These are phyloP conservation scores for Artibeus lituratus DNA, from an alignment of 2,797 vertebrate genomes.

Conservation along the genomic window DNA sequence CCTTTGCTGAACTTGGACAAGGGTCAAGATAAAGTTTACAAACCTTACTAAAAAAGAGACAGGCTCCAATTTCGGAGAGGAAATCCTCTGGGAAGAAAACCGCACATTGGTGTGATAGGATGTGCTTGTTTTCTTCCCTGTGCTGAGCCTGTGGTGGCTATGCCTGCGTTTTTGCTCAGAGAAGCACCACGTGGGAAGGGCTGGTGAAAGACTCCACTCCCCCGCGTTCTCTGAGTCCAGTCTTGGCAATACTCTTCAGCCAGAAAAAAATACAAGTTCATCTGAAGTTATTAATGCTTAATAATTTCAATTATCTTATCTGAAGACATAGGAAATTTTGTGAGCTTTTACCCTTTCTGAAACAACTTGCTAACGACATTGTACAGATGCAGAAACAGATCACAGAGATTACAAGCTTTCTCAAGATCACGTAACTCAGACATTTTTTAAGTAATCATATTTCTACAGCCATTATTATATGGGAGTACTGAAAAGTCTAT, in stretches of 20 bases:
- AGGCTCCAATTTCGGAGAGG: conserved; percentile 39
- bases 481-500: background rate
- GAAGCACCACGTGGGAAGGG: background rate
- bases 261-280: background rate
- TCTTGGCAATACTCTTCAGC: background rate
- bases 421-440: background rate
- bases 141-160: background rate
- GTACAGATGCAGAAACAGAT: background rate
- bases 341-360: background rate
- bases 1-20: background rate
- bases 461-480: background rate
- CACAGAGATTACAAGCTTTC: background rate
- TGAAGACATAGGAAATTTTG: background rate
- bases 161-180: background rate
- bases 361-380: background rate
- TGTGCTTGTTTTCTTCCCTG: background rate
- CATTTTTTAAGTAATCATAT: background rate
- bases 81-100: background rate
- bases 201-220: background rate
- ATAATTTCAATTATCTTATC: background rate
- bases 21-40: conserved; percentile 14
- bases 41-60: background rate
- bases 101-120: background rate
- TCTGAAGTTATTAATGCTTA: background rate
- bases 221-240: background rate